Evolutionary conservation across 1,140 invertebrate genomes (phyloP), one percentile per base, ranked within the genome.

Genomic region (Anadara kagoshimensis): DNA sequence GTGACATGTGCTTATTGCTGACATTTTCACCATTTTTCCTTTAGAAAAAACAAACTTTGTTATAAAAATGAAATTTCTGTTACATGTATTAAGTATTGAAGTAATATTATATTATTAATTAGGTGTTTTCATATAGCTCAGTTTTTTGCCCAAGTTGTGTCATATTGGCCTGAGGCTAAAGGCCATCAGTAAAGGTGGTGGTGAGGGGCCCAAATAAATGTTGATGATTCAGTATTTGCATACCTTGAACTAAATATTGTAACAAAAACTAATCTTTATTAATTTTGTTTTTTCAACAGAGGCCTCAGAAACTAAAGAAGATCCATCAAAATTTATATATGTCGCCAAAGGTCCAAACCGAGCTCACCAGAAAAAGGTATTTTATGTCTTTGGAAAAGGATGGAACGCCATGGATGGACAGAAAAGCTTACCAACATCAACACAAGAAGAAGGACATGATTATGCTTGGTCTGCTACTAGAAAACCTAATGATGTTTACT

Each of bases 321-420:
- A 84, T 45, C 58, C 62, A 7, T 82, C 78, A 41, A 87, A 85
- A 69, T 81, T 85, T 51, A 53, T 78, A 26, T 80, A 82, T 67
- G 84, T 87, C 0, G 69, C 72, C 29, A 81, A 86, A 65, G 84
- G 85, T 20, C 85, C 85, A 36, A 51, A 61, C 18, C 73, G 70
- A 45, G 78, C 79, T 4, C 77, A 83, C 41, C 74, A 85, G 18
- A 86, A 87, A 57, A 83, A 81, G 49, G 45, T 87, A n/a, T 85
- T 81, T 63, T 87, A 85, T 78, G 84, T 87, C 14, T 85, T 80
- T 74, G 83, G 85, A 1, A 78, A 75, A n/a, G 71, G 74, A 22
- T 81, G 75, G 71, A 74, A 79, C 66, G 81, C 79, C 5, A 57
- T 67, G 58, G 83, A 85, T 78, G 80, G 82, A 1, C 51, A 74